Conservation (phyloP, 2,797 vertebrate species). For the Enteromius argenteus region DNA sequence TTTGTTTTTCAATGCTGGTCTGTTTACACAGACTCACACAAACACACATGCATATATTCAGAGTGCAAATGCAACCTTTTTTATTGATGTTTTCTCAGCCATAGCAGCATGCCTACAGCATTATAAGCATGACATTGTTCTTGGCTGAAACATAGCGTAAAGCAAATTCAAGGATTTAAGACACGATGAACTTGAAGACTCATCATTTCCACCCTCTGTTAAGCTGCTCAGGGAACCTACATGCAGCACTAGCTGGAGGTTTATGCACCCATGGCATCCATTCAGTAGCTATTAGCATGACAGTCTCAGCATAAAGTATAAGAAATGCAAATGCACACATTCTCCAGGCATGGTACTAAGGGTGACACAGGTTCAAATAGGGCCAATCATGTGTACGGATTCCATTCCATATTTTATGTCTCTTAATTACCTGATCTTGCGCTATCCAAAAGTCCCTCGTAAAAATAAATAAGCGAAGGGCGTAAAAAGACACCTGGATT, state of each 20-base stretch:
- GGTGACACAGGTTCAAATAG: not conserved
- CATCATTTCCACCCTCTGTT: constrained; percentile 40
- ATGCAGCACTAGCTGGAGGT: constrained; percentile 40
- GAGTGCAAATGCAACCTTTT: not conserved
- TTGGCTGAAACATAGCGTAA: constrained; percentile 29
- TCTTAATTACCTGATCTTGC: not conserved
- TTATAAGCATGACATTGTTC: constrained; percentile 36
- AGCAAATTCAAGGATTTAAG: constrained; percentile 46
- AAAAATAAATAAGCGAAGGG: not conserved
- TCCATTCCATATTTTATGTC: not conserved
- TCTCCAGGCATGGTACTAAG: not conserved
- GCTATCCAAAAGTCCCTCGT: not conserved
- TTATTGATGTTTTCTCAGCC: constrained; percentile 23
- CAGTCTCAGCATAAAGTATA: not conserved
- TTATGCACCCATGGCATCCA: not conserved
- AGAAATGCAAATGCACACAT: constrained; percentile 2
- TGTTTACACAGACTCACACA: constrained; percentile 1
- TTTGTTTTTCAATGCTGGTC: not conserved
- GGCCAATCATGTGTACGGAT: not conserved
- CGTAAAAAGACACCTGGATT: not conserved
- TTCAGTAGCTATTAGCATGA: not conserved
- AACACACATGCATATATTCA: not conserved
- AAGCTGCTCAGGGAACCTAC: constrained; percentile 32
- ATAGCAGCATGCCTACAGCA: constrained; percentile 32
- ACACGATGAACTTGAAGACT: constrained; percentile 51